Conservation (phyloP, 2,113 vertebrate species). For the Melanotaenia duboulayi region DNA sequence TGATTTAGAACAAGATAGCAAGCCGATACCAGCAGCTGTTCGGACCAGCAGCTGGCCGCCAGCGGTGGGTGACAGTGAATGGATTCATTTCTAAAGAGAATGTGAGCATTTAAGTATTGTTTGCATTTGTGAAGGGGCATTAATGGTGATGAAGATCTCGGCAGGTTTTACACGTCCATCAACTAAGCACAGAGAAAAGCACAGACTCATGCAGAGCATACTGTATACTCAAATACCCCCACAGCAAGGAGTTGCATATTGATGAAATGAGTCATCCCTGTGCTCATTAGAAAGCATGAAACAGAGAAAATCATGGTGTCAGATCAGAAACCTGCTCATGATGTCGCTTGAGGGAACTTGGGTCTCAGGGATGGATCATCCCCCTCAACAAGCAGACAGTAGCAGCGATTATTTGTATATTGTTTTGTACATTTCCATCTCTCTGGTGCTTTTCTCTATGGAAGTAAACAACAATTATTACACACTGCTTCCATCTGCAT, state of each 20-base stretch:
- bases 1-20: conserved; percentile 12
- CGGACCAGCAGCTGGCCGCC: conserved; percentile 32
- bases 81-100: conserved; percentile 38
- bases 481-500: conserved; percentile 1
- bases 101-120: conserved; percentile 30
- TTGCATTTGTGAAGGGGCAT: conserved; percentile 42
- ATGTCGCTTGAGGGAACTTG: not conserved
- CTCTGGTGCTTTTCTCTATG: not conserved
- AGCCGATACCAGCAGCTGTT: conserved; percentile 26
- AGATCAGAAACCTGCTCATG: not conserved
- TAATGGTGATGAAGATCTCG: conserved; percentile 30
- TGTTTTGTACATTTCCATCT: not conserved
- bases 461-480: conserved; percentile 6
- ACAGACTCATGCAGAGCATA: not conserved
- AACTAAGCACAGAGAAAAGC: not conserved
- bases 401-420: not conserved
- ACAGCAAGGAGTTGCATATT: conserved; percentile 2
- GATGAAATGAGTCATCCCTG: conserved; percentile 5
- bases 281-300: not conserved
- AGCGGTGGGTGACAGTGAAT: conserved; percentile 9
- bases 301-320: not conserved
- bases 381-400: conserved; percentile 8
- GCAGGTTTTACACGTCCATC: not conserved
- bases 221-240: not conserved
- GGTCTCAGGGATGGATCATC: not conserved